These are phyloP conservation scores for Formica aserva DNA, from an alignment of 2,888 invertebrate species.

Conservation along the genomic window DNA sequence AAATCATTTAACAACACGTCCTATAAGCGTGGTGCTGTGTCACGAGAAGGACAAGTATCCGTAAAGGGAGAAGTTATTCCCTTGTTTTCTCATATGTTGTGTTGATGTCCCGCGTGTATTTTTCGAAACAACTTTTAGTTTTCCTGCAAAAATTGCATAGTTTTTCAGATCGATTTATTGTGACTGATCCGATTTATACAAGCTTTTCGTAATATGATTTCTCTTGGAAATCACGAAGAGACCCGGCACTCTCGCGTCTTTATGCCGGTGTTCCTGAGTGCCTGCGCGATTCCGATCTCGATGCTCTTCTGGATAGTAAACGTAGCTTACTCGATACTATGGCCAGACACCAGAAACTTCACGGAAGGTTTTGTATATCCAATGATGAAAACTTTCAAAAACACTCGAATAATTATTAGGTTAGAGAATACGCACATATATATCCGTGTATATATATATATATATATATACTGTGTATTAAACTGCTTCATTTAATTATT, in stretches of 20 bases:
- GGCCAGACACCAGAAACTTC: slow-evolving; percentile 83
- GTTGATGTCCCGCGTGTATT: background rate
- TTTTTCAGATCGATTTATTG: background rate
- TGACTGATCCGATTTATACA: background rate
- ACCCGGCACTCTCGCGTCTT: slow-evolving; percentile 78
- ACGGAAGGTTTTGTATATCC: slow-evolving; percentile 32
- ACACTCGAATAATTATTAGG: background rate
- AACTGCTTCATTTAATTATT: background rate
- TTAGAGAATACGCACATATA: background rate
- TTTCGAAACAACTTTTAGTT: background rate
- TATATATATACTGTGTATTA: background rate
- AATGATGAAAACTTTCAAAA: background rate
- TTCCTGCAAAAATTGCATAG: too few relatives aligned
- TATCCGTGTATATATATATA: background rate
- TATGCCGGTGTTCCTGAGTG: slow-evolving; percentile 89
- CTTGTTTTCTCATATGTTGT: background rate
- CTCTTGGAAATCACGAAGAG: slow-evolving; percentile 29
- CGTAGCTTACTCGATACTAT: slow-evolving; percentile 89
- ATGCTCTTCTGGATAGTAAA: slow-evolving; percentile 92
- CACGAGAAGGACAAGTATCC: background rate
- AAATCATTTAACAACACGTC: background rate
- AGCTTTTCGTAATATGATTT: slow-evolving; percentile 48
- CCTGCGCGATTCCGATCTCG: slow-evolving; percentile 91
- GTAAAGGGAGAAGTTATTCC: background rate
- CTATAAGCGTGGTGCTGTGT: background rate